Percentiles rank a stretch among this genome's conserved stretches.
Conservation (phyloP, 1,140 invertebrate species). For the Hetaerina americana region DNA sequence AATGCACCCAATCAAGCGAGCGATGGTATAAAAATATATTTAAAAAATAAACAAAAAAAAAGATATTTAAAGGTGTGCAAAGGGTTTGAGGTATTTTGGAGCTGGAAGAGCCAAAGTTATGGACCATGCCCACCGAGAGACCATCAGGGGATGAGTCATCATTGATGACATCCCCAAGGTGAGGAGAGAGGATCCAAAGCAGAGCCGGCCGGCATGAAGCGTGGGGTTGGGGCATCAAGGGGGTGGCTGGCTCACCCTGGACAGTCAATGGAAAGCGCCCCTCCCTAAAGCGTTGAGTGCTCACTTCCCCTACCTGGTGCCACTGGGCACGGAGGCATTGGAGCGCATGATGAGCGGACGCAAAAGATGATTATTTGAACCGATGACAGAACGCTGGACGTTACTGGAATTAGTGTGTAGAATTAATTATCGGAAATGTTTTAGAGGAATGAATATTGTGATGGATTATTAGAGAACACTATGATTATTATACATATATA, state of each 20-base stretch:
- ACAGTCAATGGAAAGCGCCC: no score
- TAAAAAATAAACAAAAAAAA: neutral
- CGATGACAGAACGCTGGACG: neutral
- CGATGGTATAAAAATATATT: neutral
- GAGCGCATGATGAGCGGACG: neutral
- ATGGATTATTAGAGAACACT: neutral
- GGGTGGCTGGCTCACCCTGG: neutral
- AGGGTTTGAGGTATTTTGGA: no score
- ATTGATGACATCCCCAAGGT: no score
- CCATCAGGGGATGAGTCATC: no score
- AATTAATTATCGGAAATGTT: neutral
- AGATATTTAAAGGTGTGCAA: no score
- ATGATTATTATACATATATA: constrained; percentile 1
- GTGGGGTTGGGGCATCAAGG: no score
- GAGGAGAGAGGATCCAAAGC: no score
- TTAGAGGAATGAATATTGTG: neutral
- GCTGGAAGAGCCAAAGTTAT: no score
- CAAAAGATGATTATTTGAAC: neutral
- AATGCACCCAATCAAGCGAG: no score
- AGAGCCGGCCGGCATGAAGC: no score
- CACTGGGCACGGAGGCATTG: neutral
- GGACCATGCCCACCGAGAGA: no score
- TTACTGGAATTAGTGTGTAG: neutral
- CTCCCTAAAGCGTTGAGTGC: no score
- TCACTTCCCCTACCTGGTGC: neutral